Conservation (phyloP, 2,797 vertebrate species). For the Tangara arthus region DNA sequence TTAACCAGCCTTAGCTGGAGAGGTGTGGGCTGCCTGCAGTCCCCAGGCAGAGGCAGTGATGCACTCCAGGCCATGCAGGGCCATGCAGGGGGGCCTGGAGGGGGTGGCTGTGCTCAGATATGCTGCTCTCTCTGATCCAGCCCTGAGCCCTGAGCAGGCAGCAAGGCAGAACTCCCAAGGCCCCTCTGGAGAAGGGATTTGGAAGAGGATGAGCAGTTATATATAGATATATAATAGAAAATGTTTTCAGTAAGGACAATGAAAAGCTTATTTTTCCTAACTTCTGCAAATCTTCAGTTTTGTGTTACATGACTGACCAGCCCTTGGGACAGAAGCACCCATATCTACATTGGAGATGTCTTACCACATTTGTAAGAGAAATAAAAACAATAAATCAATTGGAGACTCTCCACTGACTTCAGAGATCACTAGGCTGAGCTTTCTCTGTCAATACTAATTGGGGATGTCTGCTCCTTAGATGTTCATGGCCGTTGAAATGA, state of each 20-base stretch:
- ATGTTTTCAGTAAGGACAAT: background rate
- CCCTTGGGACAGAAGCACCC: background rate
- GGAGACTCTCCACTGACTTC: background rate
- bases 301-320: background rate
- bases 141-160: background rate
- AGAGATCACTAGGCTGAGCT: background rate
- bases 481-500: background rate
- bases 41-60: background rate
- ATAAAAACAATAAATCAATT: background rate
- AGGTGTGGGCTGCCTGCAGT: background rate
- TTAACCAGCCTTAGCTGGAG: background rate
- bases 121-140: background rate
- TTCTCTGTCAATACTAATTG: background rate
- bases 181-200: background rate
- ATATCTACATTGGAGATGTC: background rate
- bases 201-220: background rate
- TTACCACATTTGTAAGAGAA: background rate
- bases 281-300: background rate
- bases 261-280: background rate
- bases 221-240: background rate
- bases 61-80: background rate
- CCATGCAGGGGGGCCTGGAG: background rate
- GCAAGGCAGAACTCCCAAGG: background rate
- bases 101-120: rapidly evolving
- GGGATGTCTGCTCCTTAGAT: background rate